Base-by-base conservation (phyloP, 2,113 vertebrate genomes). In the Pao palembangensis region DNA sequence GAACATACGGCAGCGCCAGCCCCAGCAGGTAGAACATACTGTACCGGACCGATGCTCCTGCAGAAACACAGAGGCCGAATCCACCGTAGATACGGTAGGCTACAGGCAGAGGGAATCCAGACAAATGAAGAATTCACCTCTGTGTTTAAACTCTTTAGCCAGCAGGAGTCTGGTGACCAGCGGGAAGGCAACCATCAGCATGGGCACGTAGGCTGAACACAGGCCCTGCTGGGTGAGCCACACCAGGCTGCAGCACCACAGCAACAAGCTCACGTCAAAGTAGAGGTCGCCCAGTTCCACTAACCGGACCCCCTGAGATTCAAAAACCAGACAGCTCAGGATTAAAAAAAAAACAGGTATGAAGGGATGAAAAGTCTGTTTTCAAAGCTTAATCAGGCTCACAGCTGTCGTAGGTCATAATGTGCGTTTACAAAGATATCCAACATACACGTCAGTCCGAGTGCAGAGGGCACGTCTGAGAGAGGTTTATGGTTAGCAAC, bases 101-200 rank as follows among this genome's bases (percentile, higher is more conserved):
- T 1, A 28, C 5, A 5, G 25, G 2, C 25, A 5, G 25, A 28
- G 25, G 34, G 34, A 0, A 12, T 3, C 1, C 8, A 12, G 11
- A 38, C 34, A 38, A 38, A 2, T 12, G 5, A 38, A 49, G 23
- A 12, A 17, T 57, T 74, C 65, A 96, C 97, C 97, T 91, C 86
- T 91, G 67, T 91, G 88, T 78, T 79, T 91, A 61, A 94, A 94
- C 62, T 95, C 94, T 16, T 82, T 90, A 16, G 92, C 79, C 57
- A 92, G 78, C 28, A 93, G 86, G 58, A 98, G 76, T 38, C 91
- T 94, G 76, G 93, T 85, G 58, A 90, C 73, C 58, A 98, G 82
- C 6, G 97, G 94, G 78, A 98, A 98, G 2, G 88, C 92, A 58
- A 99, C 93, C 95, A 95, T 98, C 1, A 97, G 73, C 0, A 91